Evolutionary conservation across 2,797 vertebrate species (phyloP).

Genomic region (Threskiornis aethiopicus): DNA sequence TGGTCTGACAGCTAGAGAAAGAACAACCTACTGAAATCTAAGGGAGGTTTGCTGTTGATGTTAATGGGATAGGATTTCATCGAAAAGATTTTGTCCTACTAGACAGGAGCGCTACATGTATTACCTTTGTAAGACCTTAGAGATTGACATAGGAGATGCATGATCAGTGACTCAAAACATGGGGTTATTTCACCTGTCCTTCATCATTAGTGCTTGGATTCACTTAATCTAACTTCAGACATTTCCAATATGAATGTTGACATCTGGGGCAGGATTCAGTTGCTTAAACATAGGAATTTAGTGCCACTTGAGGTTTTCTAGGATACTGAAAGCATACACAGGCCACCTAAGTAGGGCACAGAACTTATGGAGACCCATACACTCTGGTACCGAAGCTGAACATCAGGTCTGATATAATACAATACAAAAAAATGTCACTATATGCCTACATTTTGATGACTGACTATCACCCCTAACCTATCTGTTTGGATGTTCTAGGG

Average conservation of each 20-base stretch:
- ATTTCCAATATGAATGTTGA: background rate
- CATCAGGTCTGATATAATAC: background rate
- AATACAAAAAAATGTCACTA: background rate
- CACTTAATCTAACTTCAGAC: background rate
- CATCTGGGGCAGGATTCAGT: background rate
- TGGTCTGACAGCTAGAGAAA: background rate
- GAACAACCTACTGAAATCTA: background rate
- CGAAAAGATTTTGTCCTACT: background rate
- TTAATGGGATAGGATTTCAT: background rate
- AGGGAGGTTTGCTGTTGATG: background rate
- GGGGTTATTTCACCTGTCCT: slow-evolving; percentile 18
- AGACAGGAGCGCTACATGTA: background rate
- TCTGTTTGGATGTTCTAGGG: background rate
- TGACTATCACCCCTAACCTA: background rate
- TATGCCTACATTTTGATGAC: background rate
- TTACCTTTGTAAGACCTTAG: background rate
- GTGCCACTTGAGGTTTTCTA: background rate
- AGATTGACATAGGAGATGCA: background rate
- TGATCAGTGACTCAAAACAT: slow-evolving; percentile 15
- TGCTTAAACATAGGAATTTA: background rate
- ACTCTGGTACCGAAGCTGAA: background rate
- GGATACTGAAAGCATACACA: background rate
- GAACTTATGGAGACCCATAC: fast-evolving
- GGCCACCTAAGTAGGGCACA: background rate
- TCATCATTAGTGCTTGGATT: background rate